Percentiles rank a stretch among this genome's conserved stretches.
Conservation (phyloP, 1,140 invertebrate genomes). For the Branchinecta lindahli region DNA sequence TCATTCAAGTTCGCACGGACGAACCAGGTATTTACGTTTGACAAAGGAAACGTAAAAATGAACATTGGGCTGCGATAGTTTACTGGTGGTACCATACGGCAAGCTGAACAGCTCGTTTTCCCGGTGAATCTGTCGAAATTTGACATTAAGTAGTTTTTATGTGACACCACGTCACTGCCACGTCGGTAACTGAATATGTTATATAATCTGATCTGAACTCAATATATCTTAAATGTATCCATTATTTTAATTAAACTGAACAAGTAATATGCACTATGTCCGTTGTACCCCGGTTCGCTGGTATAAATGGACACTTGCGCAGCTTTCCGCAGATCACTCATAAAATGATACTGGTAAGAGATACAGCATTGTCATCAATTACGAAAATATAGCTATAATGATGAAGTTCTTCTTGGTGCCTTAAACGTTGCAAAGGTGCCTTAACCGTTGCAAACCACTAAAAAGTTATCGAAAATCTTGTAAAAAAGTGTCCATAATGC, state of each 20-base stretch:
- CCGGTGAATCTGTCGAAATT: neutral
- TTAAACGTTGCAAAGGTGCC: neutral
- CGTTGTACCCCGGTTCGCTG: neutral
- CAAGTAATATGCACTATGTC: neutral
- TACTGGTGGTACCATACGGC: neutral
- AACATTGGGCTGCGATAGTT: neutral
- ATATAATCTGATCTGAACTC: neutral
- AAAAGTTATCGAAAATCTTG: neutral
- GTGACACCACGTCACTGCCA: neutral
- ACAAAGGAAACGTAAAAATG: neutral
- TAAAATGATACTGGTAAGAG: neutral
- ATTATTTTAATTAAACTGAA: neutral
- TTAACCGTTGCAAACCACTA: neutral
- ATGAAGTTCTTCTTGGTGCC: neutral
- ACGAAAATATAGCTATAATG: neutral
- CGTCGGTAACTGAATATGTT: neutral
- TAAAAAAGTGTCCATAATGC: neutral
- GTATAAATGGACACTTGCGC: neutral
- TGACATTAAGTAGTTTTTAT: neutral
- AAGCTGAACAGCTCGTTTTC: neutral
- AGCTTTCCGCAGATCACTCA: neutral
- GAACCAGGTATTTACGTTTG: neutral
- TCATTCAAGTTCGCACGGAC: neutral
- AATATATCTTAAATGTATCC: neutral
- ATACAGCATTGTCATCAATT: neutral